Base-by-base conservation (phyloP, 2,888 invertebrate species). In the Bombyx huttoni region DNA sequence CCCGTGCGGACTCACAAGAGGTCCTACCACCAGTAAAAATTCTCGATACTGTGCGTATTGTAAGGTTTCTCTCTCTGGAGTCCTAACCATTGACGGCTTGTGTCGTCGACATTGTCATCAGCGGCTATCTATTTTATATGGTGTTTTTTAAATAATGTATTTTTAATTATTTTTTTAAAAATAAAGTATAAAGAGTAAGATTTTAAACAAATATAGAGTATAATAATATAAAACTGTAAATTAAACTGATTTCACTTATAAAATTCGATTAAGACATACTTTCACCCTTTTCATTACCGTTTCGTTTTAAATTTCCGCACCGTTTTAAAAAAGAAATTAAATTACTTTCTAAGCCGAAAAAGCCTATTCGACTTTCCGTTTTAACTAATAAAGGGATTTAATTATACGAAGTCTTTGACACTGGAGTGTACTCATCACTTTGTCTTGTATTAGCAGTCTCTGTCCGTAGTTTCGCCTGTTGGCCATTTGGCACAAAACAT, bases 401-500 rank as follows among this genome's bases (percentile, higher is more conserved):
- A 48, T 52, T 46, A 52, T 49, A 52, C 49, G 8, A 59, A 60
- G 58, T 58, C 53, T 58, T 63, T 53, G 63, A 53, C 57, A 59
- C 49, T 56, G 48, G 50, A 63, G 58, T 53, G 49, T 59, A 56
- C 56, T 56, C 56, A 58, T 58, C 59, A 66, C 58, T 66, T 65
- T 63, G 64, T 64, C 56, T 53, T 64, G 53, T 56, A 65, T 65
- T 62, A 63, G 56, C 58, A 58, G 56, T 52, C 60, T 62, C 50
- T 50, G 49, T 48, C 52, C 48, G 49, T 50, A 52, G 52, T 52
- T 49, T 50, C 52, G 48, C 47, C 52, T 72, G 73, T 73, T 76
- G 75, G 77, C 76, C 73, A 75, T 77, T 79, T 78, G 70, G 67
- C 68, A 75, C 76, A 78, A 80, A 83, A 81, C 75, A 74, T 73